phyloP scores from a whole-genome alignment of 2,888 invertebrate species.

The Steinernema carpocapsae region DNA sequence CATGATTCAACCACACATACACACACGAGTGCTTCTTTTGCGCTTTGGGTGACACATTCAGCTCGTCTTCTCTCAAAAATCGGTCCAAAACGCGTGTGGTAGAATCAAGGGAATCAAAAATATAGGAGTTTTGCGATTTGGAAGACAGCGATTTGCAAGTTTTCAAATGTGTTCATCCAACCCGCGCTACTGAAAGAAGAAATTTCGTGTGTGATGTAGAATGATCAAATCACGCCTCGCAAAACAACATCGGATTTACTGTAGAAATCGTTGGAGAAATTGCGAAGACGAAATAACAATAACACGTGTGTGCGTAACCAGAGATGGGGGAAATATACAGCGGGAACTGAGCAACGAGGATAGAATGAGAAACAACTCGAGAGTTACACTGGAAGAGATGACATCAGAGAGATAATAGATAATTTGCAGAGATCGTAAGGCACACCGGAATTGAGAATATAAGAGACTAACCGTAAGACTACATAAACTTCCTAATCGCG shows the following conservation, averaged over 20 bases:
- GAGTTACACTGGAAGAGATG: not conserved
- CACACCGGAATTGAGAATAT: conserved; percentile 14
- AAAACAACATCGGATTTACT: not conserved
- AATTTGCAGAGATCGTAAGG: conserved; percentile 7
- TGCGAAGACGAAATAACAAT: too few species aligned
- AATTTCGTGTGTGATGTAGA: conserved; percentile 9
- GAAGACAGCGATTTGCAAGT: conserved; percentile 24
- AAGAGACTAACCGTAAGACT: conserved; percentile 24
- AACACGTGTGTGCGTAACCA: too few species aligned
- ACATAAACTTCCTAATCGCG: conserved; percentile 24
- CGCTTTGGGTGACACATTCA: conserved; percentile 20
- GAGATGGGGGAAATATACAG: too few species aligned
- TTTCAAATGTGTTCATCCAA: conserved; percentile 42
- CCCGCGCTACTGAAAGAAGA: conserved; percentile 24
- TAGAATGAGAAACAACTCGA: too few species aligned
- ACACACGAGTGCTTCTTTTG: conserved; percentile 24
- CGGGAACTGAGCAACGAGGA: too few species aligned
- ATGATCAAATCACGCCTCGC: conserved; percentile 24
- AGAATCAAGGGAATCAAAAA: not conserved
- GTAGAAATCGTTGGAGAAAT: too few species aligned
- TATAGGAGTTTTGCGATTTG: not conserved
- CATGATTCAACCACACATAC: conserved; percentile 32
- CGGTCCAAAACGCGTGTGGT: conserved; percentile 31
- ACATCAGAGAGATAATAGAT: not conserved
- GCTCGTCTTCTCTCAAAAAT: conserved; percentile 8